Conservation (phyloP, 2,113 vertebrate species). For the Saccopteryx leptura region DNA sequence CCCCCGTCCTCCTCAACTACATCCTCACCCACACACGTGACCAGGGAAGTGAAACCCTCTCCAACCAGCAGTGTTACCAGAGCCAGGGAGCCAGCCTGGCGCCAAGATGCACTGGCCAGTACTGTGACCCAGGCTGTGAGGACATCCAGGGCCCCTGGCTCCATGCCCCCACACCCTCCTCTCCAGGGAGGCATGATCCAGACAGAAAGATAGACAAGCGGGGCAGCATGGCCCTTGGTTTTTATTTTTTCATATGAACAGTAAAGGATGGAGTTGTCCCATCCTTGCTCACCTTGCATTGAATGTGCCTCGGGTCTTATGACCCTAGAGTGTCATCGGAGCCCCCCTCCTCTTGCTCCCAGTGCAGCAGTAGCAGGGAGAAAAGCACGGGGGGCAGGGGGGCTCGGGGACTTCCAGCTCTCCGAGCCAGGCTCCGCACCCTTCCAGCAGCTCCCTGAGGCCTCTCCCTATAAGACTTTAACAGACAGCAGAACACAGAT, state of each 20-base stretch:
- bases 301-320: conserved; percentile 76
- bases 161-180: conserved; percentile 8
- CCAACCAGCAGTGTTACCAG: conserved; percentile 43
- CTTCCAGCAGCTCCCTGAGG: conserved; percentile 73
- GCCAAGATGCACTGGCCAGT: conserved; percentile 49
- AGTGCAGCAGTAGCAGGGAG: conserved; percentile 7
- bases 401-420: neutral
- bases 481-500: conserved; percentile 71
- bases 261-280: conserved; percentile 49
- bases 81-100: conserved; percentile 62
- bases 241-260: conserved; percentile 72
- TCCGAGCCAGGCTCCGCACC: conserved; percentile 64
- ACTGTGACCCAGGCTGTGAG: conserved; percentile 64
- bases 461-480: conserved; percentile 44
- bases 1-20: conserved; percentile 23
- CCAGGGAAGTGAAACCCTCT: conserved; percentile 54
- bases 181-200: conserved; percentile 59
- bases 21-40: neutral
- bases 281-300: conserved; percentile 80
- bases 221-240: conserved; percentile 19
- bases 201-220: conserved; percentile 62
- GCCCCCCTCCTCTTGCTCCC: conserved; percentile 24
- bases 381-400: neutral
- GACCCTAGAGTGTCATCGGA: conserved; percentile 61
- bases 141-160: conserved; percentile 64